Evolutionary conservation across 2,888 invertebrate genomes (phyloP), one percentile per base, ranked within the genome.

Genomic region (Crematogaster levior): DNA sequence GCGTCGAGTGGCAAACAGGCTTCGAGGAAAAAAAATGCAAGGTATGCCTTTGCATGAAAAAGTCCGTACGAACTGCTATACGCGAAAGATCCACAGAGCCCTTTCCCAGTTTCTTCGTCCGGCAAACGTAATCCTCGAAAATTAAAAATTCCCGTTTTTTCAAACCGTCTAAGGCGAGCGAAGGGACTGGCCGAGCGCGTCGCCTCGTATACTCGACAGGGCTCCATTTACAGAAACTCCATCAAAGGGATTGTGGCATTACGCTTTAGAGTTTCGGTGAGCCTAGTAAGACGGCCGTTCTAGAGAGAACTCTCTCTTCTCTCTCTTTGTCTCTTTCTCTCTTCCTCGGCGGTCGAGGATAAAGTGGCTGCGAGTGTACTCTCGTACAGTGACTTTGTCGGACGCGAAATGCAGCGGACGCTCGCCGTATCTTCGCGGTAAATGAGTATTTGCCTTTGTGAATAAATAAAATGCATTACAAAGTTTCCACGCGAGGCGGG

Each of bases 211-310:
- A 46, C 77, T 56, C 84, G 66, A 74, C 53, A 65, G 79, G 77
- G 89, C 91, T 93, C 93, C 94, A 94, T 94, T 94, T 94, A 92
- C 94, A 93, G 94, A 93, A 94, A 94, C 94, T 93, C 93, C 94
- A 92, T 94, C 94, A 94, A 94, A 94, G 94, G 93, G 93, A 94
- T 92, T 91, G 85, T 89, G 92, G 92, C 91, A 92, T 93, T 93
- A 92, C 91, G 92, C 92, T 92, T 91, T 91, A 87, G 92, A 91
- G 91, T 92, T 91, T 85, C 88, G 90, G 84, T 90, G 53, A 6
- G 77, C 68, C 77, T 34, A 56, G 70, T 56, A 77, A 77, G 77
- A 77, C 77, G 56, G 12, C 34, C 70, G 43, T 56, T 51, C 40
- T 53, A n/a, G n/a, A n/a, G n/a, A n/a, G n/a, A n/a, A n/a, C n/a